Conservation (phyloP, 2,797 vertebrate genomes). For the Premnoplex brunnescens region DNA sequence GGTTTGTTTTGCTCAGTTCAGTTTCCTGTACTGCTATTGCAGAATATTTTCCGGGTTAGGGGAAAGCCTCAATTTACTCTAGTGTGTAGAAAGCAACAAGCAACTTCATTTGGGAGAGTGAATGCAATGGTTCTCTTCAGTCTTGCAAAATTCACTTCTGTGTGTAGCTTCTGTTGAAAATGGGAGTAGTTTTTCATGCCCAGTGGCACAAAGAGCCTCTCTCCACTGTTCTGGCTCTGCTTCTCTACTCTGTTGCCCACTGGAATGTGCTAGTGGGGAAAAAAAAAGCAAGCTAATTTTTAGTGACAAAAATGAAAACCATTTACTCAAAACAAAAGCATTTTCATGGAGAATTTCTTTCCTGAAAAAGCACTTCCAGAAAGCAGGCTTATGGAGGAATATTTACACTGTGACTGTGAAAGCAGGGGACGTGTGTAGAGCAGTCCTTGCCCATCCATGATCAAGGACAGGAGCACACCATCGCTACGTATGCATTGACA, state of each 20-base stretch:
- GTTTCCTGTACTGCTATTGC: background rate
- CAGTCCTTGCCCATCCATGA: background rate
- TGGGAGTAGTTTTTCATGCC: background rate
- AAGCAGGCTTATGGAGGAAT: background rate
- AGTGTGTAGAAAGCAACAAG: background rate
- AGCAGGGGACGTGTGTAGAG: background rate
- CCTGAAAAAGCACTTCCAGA: background rate
- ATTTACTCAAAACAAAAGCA: background rate
- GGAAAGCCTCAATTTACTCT: background rate
- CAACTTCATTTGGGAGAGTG: background rate
- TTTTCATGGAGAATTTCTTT: background rate
- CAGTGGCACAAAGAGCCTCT: background rate
- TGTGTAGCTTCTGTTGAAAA: background rate
- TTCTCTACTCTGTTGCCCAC: background rate
- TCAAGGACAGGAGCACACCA: background rate
- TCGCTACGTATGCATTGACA: fast-evolving
- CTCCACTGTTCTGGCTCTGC: background rate
- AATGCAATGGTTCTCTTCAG: background rate
- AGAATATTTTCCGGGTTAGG: background rate
- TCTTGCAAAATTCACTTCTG: background rate
- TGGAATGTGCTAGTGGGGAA: background rate
- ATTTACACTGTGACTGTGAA: background rate
- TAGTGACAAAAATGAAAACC: background rate
- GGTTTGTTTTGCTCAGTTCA: background rate
- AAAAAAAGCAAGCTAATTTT: background rate